Conservation (phyloP, 2,888 invertebrate species). For the Maniola hyperantus region DNA sequence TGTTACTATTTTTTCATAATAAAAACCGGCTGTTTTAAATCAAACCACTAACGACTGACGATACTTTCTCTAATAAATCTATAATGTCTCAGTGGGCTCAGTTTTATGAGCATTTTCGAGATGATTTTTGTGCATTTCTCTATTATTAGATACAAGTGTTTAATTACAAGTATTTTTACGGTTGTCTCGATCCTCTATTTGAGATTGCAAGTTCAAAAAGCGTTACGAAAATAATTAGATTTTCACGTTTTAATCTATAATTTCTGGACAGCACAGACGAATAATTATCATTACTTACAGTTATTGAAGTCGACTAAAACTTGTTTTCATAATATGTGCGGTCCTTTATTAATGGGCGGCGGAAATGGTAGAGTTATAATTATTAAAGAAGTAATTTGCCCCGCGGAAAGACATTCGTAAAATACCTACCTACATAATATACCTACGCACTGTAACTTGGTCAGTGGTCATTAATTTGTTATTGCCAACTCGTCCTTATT, state of each 20-base stretch:
- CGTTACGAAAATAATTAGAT: slow-evolving; percentile 6
- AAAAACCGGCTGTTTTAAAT: too few species aligned
- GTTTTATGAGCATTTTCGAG: too few species aligned
- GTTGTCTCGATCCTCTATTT: not conserved
- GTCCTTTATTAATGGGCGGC: slow-evolving; percentile 1
- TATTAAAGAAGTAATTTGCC: slow-evolving; percentile 11
- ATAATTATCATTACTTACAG: not conserved
- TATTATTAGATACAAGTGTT: too few species aligned
- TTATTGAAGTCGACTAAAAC: not conserved
- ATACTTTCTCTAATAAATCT: too few species aligned
- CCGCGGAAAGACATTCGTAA: slow-evolving; percentile 6
- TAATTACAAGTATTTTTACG: not conserved
- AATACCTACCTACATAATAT: not conserved
- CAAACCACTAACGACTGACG: too few species aligned
- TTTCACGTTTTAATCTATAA: not conserved
- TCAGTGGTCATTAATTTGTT: not conserved
- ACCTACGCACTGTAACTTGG: not conserved
- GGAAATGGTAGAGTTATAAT: slow-evolving; percentile 4
- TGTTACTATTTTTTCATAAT: too few species aligned
- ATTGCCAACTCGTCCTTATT: not conserved
- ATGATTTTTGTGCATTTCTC: too few species aligned
- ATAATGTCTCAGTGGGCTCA: too few species aligned
- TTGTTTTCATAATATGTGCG: slow-evolving; percentile 8
- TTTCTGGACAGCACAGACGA: not conserved
- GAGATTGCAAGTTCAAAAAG: not conserved